These are phyloP conservation scores for Gibbula magus DNA, from an alignment of 2,888 invertebrate genomes.

Conservation along the genomic window DNA sequence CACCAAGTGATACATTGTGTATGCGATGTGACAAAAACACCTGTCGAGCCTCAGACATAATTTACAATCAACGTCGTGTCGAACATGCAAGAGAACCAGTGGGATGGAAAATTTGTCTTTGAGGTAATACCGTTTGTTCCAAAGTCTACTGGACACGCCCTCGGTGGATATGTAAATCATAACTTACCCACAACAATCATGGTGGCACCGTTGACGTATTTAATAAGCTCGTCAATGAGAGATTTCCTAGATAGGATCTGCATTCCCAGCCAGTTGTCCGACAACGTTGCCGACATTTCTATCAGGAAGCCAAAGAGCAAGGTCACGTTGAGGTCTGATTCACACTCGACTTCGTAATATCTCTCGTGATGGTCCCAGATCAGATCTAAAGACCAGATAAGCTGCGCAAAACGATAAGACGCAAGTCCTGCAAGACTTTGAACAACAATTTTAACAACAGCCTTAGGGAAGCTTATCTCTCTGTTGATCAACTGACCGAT, in stretches of 20 bases:
- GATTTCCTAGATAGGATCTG: slow-evolving; percentile 54
- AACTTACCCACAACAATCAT: slow-evolving; percentile 67
- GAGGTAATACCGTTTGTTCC: too few species aligned
- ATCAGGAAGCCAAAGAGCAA: slow-evolving; percentile 57
- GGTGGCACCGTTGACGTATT: slow-evolving; percentile 57
- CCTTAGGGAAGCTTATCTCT: slow-evolving; percentile 44
- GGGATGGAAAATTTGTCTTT: too few species aligned
- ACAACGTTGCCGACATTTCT: slow-evolving; percentile 61
- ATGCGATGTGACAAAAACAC: too few species aligned
- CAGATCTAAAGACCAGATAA: slow-evolving; percentile 67
- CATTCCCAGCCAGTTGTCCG: slow-evolving; percentile 64
- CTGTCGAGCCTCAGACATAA: too few species aligned
- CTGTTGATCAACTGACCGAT: slow-evolving; percentile 51
- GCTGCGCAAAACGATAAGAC: slow-evolving; percentile 62
- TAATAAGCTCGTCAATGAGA: slow-evolving; percentile 60
- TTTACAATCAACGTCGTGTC: too few species aligned
- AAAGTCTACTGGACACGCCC: too few species aligned
- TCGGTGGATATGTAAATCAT: too few species aligned
- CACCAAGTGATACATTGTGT: too few species aligned
- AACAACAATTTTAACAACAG: slow-evolving; percentile 49
- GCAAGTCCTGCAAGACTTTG: slow-evolving; percentile 63
- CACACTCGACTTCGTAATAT: slow-evolving; percentile 58
- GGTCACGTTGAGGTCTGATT: slow-evolving; percentile 63
- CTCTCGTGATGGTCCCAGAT: slow-evolving; percentile 66
- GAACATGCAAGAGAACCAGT: too few species aligned